Base-by-base conservation (phyloP, 2,113 vertebrate species). In the Gorsachius goisagi region DNA sequence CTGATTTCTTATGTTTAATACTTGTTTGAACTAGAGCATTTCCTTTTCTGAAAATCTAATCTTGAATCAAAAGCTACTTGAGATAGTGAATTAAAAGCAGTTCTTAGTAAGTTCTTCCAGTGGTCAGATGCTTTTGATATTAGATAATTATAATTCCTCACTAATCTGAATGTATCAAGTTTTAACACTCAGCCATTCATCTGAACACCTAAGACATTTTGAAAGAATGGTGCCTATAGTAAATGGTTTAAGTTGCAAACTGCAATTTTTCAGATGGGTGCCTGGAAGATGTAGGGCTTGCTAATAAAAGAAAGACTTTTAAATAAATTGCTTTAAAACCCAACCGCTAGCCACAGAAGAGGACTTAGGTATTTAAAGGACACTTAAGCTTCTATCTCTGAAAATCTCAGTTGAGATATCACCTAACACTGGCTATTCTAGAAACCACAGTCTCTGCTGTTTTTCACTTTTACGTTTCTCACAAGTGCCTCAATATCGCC, bases 31-130 rank as follows among this genome's bases (percentile, higher is more conserved):
- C 35, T 56, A 75, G 4, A 78, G 16, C 23, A 85, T 89, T 95
- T 93, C 39, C 39, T 94, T 91, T 88, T 69, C 44, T 87, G 68
- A 93, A 96, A 95, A 91, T 96, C 84, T 93, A 91, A 93, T 96
- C 91, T 95, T 60, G 55, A 96, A 91, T 93, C 94, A 89, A 96
- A 97, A 89, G 91, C 84, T 96, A 64, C 89, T 95, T 79, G 89
- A 96, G 84, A 91, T 53, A 44, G 66, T 50, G 69, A 95, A 91
- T 96, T 94, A 91, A 95, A 93, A 89, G 87, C 41, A 69, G 35
- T 72, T 94, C 73, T 92, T 95, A 89, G n/a, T 76, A 96, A 89
- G 35, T 94, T 93, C 84, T 89, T 97, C 85, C 77, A 95, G 52
- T 85, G 87, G 84, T 85, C 89, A 93, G 83, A 91, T 93, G 71